Evolutionary conservation across 2,797 vertebrate species (phyloP), one percentile per base, ranked within the genome.

Genomic region (Cephalopachus bancanus): DNA sequence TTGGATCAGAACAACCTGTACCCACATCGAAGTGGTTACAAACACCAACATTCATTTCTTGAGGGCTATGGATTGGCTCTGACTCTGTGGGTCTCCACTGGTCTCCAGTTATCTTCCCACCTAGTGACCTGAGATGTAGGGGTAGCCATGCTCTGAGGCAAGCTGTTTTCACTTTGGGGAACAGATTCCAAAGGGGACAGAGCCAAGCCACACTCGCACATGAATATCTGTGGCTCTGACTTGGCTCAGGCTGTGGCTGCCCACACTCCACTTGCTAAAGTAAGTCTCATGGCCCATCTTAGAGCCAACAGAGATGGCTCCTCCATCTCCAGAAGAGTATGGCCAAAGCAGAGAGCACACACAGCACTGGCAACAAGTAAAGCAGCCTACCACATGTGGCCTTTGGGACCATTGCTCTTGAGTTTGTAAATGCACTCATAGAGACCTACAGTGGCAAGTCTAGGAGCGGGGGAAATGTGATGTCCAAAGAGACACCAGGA

Each of bases 301-400:
- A 76, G 33, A 20, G 72, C 37, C 69, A 10, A 1, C 2, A 22
- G 12, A n/a, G 55, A 76, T 55, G 26, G 24, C 57, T 22, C 5
- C 19, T 8, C 1, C 0, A 26, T 44, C 74, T 62, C 26, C 78
- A 60, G 83, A 76, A 60, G 49, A 84, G 30, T 15, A 19, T 7
- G 17, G 19, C 17, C 28, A 37, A 24, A 16, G 28, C 16, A 81
- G 16, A 16, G 16, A 8, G 10, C 69, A 20, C 74, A 22, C 10
- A 12, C 11, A 7, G 24, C 15, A 19, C 7, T 74, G 28, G 78
- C 91, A 83, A 22, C 44, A 20, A 67, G 55, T 12, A 19, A 57
- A 64, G 59, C 15, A n/a, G 17, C 33, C 65, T 28, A 5, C n/a
- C 6, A 62, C 10, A 30, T 0, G 0, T 10, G 22, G 44, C 37